Evolutionary conservation across 2,888 invertebrate species (phyloP).

Genomic region (Cerceris rybyensis): DNA sequence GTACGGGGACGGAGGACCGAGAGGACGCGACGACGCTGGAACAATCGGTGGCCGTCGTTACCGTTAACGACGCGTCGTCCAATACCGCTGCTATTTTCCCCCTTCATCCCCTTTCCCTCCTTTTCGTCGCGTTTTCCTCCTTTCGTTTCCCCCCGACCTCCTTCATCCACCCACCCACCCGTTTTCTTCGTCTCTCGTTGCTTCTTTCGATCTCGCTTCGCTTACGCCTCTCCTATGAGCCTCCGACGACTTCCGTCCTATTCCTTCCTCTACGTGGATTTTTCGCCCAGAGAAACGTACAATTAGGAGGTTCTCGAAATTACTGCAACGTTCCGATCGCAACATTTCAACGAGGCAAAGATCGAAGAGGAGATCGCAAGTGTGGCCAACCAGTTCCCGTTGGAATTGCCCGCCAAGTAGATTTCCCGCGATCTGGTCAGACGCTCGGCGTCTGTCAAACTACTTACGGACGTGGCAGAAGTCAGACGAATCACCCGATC

Average conservation of each 20-base stretch:
- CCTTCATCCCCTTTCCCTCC: constrained; percentile 37
- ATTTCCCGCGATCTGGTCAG: too few relatives aligned
- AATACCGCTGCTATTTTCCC: constrained; percentile 69
- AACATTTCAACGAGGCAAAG: too few relatives aligned
- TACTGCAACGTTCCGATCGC: too few relatives aligned
- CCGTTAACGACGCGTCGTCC: constrained; percentile 76
- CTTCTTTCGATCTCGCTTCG: not conserved
- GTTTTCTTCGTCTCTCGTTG: not conserved
- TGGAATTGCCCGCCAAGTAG: too few relatives aligned
- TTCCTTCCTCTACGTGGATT: not conserved
- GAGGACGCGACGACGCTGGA: constrained; percentile 67
- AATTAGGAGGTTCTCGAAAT: too few relatives aligned
- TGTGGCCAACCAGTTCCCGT: too few relatives aligned
- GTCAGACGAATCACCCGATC: too few relatives aligned
- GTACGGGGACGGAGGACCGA: constrained; percentile 17
- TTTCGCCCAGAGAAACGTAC: too few relatives aligned
- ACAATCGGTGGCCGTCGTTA: constrained; percentile 79
- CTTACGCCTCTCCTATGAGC: constrained; percentile 17
- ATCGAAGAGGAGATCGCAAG: too few relatives aligned
- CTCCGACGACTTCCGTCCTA: not conserved
- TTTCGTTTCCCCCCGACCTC: not conserved
- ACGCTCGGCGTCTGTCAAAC: too few relatives aligned
- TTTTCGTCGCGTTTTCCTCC: constrained; percentile 22
- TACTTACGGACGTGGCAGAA: too few relatives aligned
- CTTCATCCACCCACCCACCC: not conserved